phyloP scores from a whole-genome alignment of 2,888 invertebrate species.

The Eupithecia abbreviata region DNA sequence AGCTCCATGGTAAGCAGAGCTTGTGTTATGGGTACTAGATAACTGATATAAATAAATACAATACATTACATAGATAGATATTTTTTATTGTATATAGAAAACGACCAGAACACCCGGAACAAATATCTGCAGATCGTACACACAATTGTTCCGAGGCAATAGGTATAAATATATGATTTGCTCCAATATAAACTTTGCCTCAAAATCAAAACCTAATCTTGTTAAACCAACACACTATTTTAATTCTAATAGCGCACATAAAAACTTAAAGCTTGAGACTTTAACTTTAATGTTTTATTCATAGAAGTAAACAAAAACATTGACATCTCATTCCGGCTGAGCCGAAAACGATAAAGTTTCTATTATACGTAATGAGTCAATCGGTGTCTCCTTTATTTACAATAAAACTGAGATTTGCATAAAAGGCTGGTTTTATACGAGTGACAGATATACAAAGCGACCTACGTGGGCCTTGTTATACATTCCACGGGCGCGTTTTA shows the following conservation, averaged over 20 bases:
- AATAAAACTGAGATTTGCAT: constrained; percentile 59
- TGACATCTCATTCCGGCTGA: constrained; percentile 55
- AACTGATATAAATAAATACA: too few species aligned
- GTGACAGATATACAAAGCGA: constrained; percentile 11
- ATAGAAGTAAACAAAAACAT: constrained; percentile 36
- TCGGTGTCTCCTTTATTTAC: constrained; percentile 53
- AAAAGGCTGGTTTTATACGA: constrained; percentile 46
- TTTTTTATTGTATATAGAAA: too few species aligned
- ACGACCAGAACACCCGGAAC: too few species aligned
- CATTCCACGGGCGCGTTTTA: too few species aligned
- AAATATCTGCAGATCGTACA: too few species aligned
- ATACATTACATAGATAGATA: too few species aligned
- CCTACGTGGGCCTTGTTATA: too few species aligned
- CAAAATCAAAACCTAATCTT: neutral
- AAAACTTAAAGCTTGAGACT: constrained; percentile 25
- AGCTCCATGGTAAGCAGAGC: too few species aligned
- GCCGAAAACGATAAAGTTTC: constrained; percentile 53
- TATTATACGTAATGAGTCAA: constrained; percentile 59
- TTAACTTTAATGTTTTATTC: constrained; percentile 51
- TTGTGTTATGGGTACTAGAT: too few species aligned
- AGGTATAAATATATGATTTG: too few species aligned
- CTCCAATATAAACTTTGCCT: too few species aligned
- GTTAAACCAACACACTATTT: neutral
- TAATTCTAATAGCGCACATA: neutral
- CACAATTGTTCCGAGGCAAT: too few species aligned